Evolutionary conservation across 2,113 vertebrate genomes (phyloP), one percentile per base, ranked within the genome.

Genomic region (Vidua chalybeata): DNA sequence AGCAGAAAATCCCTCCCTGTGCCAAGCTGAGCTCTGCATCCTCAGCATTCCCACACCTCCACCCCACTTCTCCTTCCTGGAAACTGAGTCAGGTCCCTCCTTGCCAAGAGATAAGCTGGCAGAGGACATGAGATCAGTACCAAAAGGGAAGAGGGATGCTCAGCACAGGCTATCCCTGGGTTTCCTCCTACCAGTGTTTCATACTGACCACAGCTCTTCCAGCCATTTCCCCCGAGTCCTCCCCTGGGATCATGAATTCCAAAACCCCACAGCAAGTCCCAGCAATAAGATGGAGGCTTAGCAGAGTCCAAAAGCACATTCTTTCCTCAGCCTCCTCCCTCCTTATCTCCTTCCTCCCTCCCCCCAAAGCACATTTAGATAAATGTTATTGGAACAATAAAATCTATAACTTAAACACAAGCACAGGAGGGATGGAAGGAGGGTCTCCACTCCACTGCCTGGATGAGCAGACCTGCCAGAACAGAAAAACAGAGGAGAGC

Each of bases 321-420:
- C 92, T 16, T 95, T 93, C 95, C 67, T 77, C 87, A 63, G 91
- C 78, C 92, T 71, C 95, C 95, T 94, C 96, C 95, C 90, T 92
- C 49, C 74, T 96, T 93, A 95, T 96, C 96, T 91, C 84, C 21
- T 82, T 27, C 86, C 56, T 93, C 84, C 69, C 88, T 41, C 90
- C 71, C 72, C 61, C 1, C 30, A 87, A 92, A 78, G 13, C 83
- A 79, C 10, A 18, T 24, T 87, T 12, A 96, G 95, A 93, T 96
- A 87, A 76, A 90, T 66, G 88, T 90, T 82, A 95, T 55, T 89
- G 93, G 92, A 92, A 92, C 83, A 87, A 73, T 92, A 92, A 96
- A 96, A 95, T 68, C 90, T 58, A 3, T 89, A 90, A 89, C 10
- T 89, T 51, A 86, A 93, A 86, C 64, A 78, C 5, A 9, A 74